Base-by-base conservation (phyloP, 2,888 invertebrate genomes). In the Synergus gifuensis region DNA sequence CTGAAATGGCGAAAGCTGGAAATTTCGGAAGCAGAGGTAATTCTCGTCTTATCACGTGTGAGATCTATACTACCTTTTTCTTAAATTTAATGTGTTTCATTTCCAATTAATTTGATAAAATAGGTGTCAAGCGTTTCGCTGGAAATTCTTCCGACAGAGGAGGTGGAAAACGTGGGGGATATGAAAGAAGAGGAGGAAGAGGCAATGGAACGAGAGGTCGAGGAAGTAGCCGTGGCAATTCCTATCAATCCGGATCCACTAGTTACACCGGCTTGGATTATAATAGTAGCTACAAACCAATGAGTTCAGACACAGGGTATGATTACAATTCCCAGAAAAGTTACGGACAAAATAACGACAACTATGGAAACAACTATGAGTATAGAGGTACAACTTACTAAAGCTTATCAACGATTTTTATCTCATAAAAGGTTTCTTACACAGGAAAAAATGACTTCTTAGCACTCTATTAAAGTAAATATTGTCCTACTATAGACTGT, bases 1-100 rank as follows among this genome's bases (percentile, higher is more conserved):
- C 91, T 4, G 90, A 91, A 81, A 84, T 92, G 83, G 91, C 91
- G 1, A 91, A 91, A 77, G 88, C 91, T 4, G 89, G 89, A 54
- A 88, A 85, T 67, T 90, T 89, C 80, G 84, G 46, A 58, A 36
- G 40, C 62, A 67, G 63, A 77, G 36, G 78, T 73, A 40, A 78
- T 14, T 67, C 16, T 58, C 22, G 18, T 69, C 22, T n/a, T 46
- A 16, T 60, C 36, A 60, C 63, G n/a, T 58, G 7, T 49, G 42
- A 49, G 8, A 16, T 28, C 11, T 36, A 76, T 76, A 69, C 44
- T 11, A 42, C 16, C 40, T 62, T 66, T 44, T 28, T 76, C 69
- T 78, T 49, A 28, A 44, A 49, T 49, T 16, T 7, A 49, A 49
- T 7, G 16, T 22, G 1, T 60, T 60, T 22, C 5, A 36, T 36